Percentiles rank a stretch among this genome's conserved stretches.
Evolutionary conservation across 2,113 vertebrate species (phyloP).

Genomic region (Cyrtonyx montezumae): DNA sequence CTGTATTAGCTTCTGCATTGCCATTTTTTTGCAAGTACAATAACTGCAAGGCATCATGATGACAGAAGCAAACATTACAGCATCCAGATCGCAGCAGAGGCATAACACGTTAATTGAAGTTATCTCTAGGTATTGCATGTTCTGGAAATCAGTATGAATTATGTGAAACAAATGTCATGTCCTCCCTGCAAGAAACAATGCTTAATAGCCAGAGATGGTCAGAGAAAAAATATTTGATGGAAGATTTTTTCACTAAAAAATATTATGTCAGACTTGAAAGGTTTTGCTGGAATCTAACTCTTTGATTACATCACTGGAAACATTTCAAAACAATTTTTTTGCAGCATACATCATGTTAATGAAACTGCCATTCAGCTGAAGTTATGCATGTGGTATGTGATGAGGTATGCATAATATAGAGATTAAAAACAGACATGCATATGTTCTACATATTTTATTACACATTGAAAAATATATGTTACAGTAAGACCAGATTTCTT

Average conservation of each 20-base stretch:
- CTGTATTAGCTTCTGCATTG: background rate
- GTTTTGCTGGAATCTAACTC: background rate
- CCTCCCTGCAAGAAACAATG: background rate
- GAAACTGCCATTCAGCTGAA: background rate
- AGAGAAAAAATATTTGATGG: background rate
- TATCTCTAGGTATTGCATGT: background rate
- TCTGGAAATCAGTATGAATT: conserved; percentile 14
- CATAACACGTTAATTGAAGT: background rate
- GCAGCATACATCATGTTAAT: background rate
- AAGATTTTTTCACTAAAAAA: conserved; percentile 12
- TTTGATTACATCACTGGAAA: background rate
- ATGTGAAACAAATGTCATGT: background rate
- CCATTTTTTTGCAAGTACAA: background rate
- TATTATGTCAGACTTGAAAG: background rate
- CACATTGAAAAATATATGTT: background rate
- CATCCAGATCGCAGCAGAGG: background rate
- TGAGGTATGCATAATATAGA: background rate
- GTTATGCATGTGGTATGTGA: background rate
- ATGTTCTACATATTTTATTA: background rate
- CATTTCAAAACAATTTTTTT: background rate
- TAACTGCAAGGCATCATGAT: background rate
- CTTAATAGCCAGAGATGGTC: background rate
- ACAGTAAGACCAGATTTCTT: background rate
- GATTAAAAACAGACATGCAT: too few species aligned
- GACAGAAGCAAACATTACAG: background rate